A percentile compares a stretch with the other conserved stretches of the same genome.
phyloP scores from a whole-genome alignment of 2,113 vertebrate genomes.

The Archilochus colubris region DNA sequence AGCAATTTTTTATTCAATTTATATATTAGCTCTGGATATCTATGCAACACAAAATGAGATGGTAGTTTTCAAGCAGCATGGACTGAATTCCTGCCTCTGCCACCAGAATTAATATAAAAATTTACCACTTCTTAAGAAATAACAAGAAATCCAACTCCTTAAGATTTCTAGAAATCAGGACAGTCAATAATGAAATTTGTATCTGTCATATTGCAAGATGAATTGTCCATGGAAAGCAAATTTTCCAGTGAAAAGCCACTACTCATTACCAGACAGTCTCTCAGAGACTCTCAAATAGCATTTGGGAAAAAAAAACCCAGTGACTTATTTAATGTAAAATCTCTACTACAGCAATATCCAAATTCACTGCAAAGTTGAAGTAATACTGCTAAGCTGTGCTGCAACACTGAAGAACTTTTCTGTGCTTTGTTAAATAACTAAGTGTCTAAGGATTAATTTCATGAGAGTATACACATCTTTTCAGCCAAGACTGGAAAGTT shows the following conservation, averaged over 20 bases:
- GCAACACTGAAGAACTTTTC: background rate
- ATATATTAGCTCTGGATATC: background rate
- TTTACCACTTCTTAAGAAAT: background rate
- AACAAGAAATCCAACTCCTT: background rate
- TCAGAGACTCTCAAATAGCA: background rate
- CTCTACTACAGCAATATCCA: background rate
- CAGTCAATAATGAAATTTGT: background rate
- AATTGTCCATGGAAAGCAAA: background rate
- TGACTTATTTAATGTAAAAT: background rate
- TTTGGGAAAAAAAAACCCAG: background rate
- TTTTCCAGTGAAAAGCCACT: background rate
- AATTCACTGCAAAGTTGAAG: background rate
- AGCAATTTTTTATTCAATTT: background rate
- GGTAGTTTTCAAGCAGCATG: background rate
- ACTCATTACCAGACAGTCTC: background rate
- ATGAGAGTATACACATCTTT: background rate
- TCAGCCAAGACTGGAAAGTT: background rate
- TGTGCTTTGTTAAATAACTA: background rate
- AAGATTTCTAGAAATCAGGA: background rate
- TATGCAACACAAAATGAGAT: background rate
- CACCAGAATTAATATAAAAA: background rate
- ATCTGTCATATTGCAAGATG: background rate
- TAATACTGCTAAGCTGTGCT: background rate
- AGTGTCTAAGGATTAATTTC: background rate
- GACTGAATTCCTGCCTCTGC: background rate